Base-by-base conservation (phyloP, 2,888 invertebrate genomes). In the Drosophila nr. perissopoda region DNA sequence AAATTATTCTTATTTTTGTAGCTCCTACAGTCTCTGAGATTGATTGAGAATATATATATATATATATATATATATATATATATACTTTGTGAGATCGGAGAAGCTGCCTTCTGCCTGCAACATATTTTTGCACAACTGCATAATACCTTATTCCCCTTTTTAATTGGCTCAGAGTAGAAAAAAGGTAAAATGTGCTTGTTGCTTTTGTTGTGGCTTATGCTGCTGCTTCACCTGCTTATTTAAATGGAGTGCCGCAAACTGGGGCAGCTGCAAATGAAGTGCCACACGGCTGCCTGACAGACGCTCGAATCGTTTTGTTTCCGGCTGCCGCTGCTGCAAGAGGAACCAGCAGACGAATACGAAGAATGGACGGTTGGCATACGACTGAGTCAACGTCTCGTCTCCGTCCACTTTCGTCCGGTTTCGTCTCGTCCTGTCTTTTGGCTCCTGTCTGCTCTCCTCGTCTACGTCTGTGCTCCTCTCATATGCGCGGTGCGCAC, bases 191-290 rank as follows among this genome's bases (percentile, higher is more conserved):
- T 29, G 49, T 68, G 64, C 11, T 48, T 33, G 56, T 54, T 56
- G n/a, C 31, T 16, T 16, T 11, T 54, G 53, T 38, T 56, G 56
- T 7, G 18, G 27, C 13, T 8, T 7, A 36, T 40, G 57, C 21
- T 34, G 27, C 51, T 18, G 21, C 51, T 33, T 25, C 34, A 53
- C 29, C 34, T 40, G 21, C 36, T 62, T 61, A 61, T 70, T 70
- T 54, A 59, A 75, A 75, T 70, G 65, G 56, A 60, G 16, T 29
- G 16, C 29, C 36, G 11, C 48, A 13, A 29, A 21, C 27, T 10
- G 49, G 21, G 49, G 38, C 62, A 59, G 42, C 73, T 65, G 62
- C 73, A 73, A 78, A 81, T 81, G 76, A 83, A 82, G 77, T 77
- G 80, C 66, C 80, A 74, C 76, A 66, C 42, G 42, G 63, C 48